Base-by-base conservation (phyloP, 2,888 invertebrate species). In the Acanthoscelides obtectus region DNA sequence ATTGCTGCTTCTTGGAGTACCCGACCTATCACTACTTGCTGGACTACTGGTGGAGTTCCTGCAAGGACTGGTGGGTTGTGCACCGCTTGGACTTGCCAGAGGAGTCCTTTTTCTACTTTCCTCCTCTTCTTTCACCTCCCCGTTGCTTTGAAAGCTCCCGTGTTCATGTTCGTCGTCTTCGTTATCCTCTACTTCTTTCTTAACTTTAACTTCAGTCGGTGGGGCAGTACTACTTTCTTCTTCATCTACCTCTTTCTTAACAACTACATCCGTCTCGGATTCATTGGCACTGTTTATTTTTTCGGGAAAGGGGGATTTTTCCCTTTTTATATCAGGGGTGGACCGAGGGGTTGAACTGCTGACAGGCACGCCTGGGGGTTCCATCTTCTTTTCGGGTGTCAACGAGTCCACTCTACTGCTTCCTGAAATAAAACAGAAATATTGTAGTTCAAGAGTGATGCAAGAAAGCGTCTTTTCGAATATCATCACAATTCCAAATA, bases 321-420 rank as follows among this genome's bases (percentile, higher is more conserved):
- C 79, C 71, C 83, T 75, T 75, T 90, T 88, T 67, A 91, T 91
- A 77, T 92, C 92, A 0, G 92, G 92, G 22, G 93, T 92, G 17
- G 91, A 89, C 78, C 93, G 87, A 3, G 91, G 91, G 19, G 91
- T 90, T 17, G 91, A 90, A 68, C 81, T 80, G 20, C 80, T 78
- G 83, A 88, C 88, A 81, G 91, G 89, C 79, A 89, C 88, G 72
- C 89, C 87, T 2, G 87, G 86, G 63, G 88, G 88, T 76, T 92
- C 93, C 83, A 91, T 87, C 81, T 93, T 92, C 71, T 94, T 88
- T 81, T 95, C 95, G 0, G 95, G 94, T 21, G 95, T 94, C 78
- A 94, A 87, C 0, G 94, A 90, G 77, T 95, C 94, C 21, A 94
- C 90, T 76, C 94, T 88, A 81, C 93, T 93, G 73, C 93, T 93